Conservation (phyloP, 1,140 invertebrate species). For the Venturia canescens region DNA sequence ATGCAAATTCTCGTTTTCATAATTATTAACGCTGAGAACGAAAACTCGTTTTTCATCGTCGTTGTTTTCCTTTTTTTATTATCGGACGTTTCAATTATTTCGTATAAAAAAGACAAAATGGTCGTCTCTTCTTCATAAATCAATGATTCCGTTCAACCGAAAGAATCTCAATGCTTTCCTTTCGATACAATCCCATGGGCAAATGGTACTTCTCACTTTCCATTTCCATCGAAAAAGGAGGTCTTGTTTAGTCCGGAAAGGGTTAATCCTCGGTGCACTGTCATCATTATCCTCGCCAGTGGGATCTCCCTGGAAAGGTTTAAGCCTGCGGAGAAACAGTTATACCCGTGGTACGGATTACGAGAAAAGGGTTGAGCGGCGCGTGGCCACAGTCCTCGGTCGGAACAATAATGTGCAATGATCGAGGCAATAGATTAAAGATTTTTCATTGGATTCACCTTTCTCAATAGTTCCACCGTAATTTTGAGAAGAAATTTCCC, state of each 20-base stretch:
- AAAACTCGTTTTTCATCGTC: too few species aligned
- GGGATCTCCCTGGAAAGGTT: slow-evolving; percentile 48
- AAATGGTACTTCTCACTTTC: slow-evolving; percentile 22
- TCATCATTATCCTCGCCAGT: slow-evolving; percentile 50
- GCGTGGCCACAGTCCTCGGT: slow-evolving; percentile 57
- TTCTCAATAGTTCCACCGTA: too few species aligned
- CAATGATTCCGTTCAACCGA: background rate
- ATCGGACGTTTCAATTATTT: too few species aligned
- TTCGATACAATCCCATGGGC: background rate
- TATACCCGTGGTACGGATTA: slow-evolving; percentile 28
- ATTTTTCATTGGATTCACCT: background rate
- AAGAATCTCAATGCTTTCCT: background rate
- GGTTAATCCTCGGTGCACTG: slow-evolving; percentile 43
- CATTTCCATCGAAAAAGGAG: background rate
- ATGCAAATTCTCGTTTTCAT: too few species aligned
- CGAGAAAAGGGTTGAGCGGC: slow-evolving; percentile 64
- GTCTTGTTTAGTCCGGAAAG: slow-evolving; percentile 40
- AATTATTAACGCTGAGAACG: too few species aligned
- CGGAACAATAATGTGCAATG: slow-evolving; percentile 61
- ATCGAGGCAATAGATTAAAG: slow-evolving; percentile 47
- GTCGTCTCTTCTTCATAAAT: too few species aligned
- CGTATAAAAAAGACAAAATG: too few species aligned
- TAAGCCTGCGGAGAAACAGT: slow-evolving; percentile 31
- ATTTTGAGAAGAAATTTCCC: background rate
- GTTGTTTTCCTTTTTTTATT: too few species aligned